Percentiles rank a stretch among this genome's conserved stretches.
These are phyloP conservation scores for Apotomis turbidana DNA, from an alignment of 2,888 invertebrate genomes.

Conservation along the genomic window DNA sequence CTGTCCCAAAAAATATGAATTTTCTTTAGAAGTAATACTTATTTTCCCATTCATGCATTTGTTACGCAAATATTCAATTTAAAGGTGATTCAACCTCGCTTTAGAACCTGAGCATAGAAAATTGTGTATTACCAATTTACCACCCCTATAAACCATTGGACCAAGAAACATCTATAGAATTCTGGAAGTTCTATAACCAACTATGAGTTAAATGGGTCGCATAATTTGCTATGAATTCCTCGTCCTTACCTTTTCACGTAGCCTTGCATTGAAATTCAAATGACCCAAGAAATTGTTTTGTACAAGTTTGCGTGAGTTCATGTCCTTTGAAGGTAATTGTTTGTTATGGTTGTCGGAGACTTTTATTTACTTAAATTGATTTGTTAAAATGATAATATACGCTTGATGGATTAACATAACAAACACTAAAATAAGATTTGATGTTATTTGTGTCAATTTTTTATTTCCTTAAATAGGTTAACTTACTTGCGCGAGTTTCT, in stretches of 20 bases:
- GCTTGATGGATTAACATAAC: too few species aligned
- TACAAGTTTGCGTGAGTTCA: constrained; percentile 1
- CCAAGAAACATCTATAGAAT: constrained; percentile 42
- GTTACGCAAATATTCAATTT: background rate
- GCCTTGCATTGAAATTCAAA: constrained; percentile 51
- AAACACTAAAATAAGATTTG: too few species aligned
- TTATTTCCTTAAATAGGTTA: too few species aligned
- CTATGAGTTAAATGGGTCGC: constrained; percentile 51
- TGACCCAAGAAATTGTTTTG: constrained; percentile 38
- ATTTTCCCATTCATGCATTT: background rate
- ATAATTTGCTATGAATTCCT: constrained; percentile 51
- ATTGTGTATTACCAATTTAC: background rate
- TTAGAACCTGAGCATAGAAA: background rate
- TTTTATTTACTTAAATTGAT: too few species aligned
- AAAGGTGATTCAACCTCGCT: background rate
- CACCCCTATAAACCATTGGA: constrained; percentile 25
- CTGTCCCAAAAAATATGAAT: too few species aligned
- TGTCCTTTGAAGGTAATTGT: background rate
- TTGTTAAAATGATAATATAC: too few species aligned
- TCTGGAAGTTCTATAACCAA: constrained; percentile 43
- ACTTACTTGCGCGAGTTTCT: too few species aligned
- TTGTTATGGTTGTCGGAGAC: background rate
- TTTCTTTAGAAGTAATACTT: background rate
- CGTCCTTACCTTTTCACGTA: constrained; percentile 44
- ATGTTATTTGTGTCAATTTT: too few species aligned